These are phyloP conservation scores for Cyprinus carpio DNA, from an alignment of 2,113 vertebrate genomes.

Conservation along the genomic window DNA sequence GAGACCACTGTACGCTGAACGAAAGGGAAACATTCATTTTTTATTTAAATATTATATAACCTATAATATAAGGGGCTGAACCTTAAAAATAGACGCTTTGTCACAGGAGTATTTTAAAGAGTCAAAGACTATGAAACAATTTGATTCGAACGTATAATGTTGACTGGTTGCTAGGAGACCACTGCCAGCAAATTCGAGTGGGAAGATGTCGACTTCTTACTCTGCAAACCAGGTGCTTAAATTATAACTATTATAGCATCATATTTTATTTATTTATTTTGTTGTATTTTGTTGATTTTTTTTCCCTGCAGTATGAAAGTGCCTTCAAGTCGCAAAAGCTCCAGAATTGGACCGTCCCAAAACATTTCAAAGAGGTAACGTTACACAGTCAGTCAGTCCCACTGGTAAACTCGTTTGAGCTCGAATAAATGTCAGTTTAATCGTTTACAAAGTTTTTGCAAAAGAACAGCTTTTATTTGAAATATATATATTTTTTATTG, in stretches of 20 bases:
- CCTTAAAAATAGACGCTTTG: neutral
- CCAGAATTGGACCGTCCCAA: slow-evolving; percentile 72
- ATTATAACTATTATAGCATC: neutral
- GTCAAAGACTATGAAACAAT: neutral
- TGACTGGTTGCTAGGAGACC: slow-evolving; percentile 67
- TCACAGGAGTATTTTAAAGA: neutral
- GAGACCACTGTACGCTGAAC: neutral
- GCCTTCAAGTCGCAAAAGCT: slow-evolving; percentile 69
- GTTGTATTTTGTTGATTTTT: too few relatives aligned
- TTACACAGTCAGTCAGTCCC: too few relatives aligned
- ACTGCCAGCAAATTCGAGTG: slow-evolving; percentile 47
- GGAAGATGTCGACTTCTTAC: slow-evolving; percentile 69
- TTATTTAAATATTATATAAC: neutral
- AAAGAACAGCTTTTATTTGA: neutral
- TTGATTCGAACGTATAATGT: neutral
- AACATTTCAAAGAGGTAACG: slow-evolving; percentile 65
- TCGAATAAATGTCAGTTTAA: neutral
- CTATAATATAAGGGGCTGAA: neutral
- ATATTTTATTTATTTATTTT: too few relatives aligned
- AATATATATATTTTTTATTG: neutral
- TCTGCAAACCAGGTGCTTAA: slow-evolving; percentile 73
- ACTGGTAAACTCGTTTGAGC: too few relatives aligned
- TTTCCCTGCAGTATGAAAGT: slow-evolving; percentile 69
- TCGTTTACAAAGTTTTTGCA: neutral
- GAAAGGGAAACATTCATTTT: neutral